These are phyloP conservation scores for Leucoma salicis DNA, from an alignment of 2,888 invertebrate genomes.

Conservation along the genomic window DNA sequence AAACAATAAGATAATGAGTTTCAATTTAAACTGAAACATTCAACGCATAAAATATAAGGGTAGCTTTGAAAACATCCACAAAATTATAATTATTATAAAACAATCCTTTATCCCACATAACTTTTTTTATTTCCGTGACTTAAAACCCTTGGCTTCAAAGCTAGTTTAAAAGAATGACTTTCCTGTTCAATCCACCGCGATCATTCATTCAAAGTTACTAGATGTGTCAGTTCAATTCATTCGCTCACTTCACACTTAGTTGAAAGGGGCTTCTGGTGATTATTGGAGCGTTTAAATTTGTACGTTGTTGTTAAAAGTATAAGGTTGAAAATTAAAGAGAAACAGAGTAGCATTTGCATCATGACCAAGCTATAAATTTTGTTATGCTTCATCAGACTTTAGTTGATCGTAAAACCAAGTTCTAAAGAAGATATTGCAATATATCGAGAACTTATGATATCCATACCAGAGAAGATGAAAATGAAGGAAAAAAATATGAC, in stretches of 20 bases:
- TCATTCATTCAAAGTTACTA: conserved; percentile 33
- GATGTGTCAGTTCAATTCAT: conserved; percentile 43
- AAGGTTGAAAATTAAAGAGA: conserved; percentile 5
- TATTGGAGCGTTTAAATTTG: conserved; percentile 2
- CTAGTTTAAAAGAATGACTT: conserved; percentile 30
- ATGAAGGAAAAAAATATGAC: conserved; percentile 10
- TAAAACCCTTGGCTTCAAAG: conserved; percentile 18
- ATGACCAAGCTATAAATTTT: conserved; percentile 34
- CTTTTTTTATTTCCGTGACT: conserved; percentile 17
- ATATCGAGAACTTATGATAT: conserved; percentile 25
- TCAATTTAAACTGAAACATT: too few species aligned
- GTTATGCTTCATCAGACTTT: conserved; percentile 33
- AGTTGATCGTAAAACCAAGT: conserved; percentile 22
- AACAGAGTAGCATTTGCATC: conserved; percentile 26
- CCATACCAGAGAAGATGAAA: background rate
- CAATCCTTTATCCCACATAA: too few species aligned
- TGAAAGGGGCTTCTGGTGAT: conserved; percentile 40
- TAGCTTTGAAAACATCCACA: too few species aligned
- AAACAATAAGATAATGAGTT: too few species aligned
- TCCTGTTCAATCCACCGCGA: conserved; percentile 24
- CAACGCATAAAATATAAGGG: too few species aligned
- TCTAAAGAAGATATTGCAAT: conserved; percentile 31
- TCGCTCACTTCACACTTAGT: conserved; percentile 47
- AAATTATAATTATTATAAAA: too few species aligned
- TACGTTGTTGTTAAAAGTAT: background rate